Conservation (phyloP, 2,113 vertebrate species). For the Apteryx mantelli region DNA sequence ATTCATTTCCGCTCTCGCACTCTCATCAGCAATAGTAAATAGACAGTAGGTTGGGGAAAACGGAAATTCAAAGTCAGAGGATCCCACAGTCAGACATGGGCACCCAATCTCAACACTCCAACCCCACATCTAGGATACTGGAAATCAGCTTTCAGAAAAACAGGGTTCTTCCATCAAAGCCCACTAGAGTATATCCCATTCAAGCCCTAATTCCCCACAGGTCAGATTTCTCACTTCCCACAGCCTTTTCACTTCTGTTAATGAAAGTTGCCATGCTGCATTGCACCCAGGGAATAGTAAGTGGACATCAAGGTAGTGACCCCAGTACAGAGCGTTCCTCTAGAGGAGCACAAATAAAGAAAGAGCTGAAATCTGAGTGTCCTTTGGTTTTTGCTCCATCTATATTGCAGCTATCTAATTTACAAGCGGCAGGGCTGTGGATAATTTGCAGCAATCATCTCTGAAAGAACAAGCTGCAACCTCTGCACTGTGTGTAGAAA, state of each 20-base stretch:
- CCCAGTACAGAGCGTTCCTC: background rate
- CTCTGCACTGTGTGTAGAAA: background rate
- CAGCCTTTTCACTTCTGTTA: background rate
- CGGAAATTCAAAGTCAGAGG: background rate
- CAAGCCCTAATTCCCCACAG: background rate
- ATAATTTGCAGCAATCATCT: background rate
- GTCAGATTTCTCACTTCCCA: background rate
- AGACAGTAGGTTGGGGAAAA: background rate
- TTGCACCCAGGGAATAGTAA: background rate
- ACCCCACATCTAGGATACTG: background rate
- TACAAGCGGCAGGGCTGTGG: background rate
- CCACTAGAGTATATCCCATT: too few relatives aligned
- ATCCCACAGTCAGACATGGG: background rate
- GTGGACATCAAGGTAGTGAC: background rate
- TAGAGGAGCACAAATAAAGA: background rate
- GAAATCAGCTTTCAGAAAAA: background rate
- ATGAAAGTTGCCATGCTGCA: background rate
- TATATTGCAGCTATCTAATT: background rate
- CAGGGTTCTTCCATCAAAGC: background rate
- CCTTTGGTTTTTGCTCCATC: background rate
- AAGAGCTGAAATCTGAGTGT: background rate
- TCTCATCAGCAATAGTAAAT: background rate
- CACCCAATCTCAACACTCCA: background rate
- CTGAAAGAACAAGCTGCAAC: background rate
- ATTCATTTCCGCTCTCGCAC: background rate